Base-by-base conservation (phyloP, 2,888 invertebrate species). In the Diaphora mendica region DNA sequence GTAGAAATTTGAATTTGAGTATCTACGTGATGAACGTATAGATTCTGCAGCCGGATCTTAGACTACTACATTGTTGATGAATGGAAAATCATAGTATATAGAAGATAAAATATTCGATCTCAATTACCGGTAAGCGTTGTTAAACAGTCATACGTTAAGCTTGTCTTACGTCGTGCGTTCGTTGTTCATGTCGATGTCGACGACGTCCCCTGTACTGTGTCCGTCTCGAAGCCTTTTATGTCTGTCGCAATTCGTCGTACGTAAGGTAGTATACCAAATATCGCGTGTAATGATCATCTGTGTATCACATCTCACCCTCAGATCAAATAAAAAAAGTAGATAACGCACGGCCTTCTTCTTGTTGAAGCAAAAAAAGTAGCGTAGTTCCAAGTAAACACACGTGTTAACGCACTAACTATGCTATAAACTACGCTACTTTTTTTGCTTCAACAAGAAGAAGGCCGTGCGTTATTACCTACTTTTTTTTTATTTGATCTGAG, bases 61-160 rank as follows among this genome's bases (percentile, higher is more conserved):
- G 35, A 35, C 35, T 35, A 35, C 7, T 35, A 91, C 92, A 90
- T 92, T 92, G 91, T 92, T 92, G 90, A 90, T 85, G 89, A 89
- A 86, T 90, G 89, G 87, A 88, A 91, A 91, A 88, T 88, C 88
- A 92, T 93, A 94, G 91, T 92, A 88, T 92, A 92, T 94, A 93
- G 91, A 92, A 89, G 85, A 87, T 93, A 91, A 92, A 93, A 91
- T 91, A 91, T 92, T 91, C 93, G 95, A 95, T 95, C 95, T 95
- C 95, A 95, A 92, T 92, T 92, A 94, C 89, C 92, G 89, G 87
- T 94, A 93, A 94, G 94, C 91, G 90, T 92, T 91, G 89, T 92
- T 92, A 87, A 91, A 88, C 82, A 88, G 85, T 91, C 48, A 68
- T 68, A 89, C 89, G 86, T 87, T 91, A 90, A 88, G 90, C 87